Percentiles rank a stretch among this genome's conserved stretches.
These are phyloP conservation scores for Drosophila mojavensis DNA, from an alignment of 1,140 invertebrate species.

Conservation along the genomic window DNA sequence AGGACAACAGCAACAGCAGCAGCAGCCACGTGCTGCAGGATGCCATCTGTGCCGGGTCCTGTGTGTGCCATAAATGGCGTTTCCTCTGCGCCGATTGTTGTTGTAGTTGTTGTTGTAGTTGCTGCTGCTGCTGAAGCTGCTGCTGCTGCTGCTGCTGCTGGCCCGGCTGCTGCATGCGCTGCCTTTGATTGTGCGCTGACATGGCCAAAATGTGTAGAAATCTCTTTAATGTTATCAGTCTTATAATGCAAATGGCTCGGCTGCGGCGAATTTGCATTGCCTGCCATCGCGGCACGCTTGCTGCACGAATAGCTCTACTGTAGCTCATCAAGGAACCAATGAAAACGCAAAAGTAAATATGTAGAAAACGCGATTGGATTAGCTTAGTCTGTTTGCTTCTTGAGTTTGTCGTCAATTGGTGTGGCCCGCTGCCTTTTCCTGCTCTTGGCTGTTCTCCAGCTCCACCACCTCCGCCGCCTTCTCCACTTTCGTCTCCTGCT, in stretches of 20 bases:
- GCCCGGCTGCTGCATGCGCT: constrained; percentile 23
- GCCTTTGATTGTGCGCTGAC: constrained; percentile 46
- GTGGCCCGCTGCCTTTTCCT: constrained; percentile 15
- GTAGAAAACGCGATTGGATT: constrained; percentile 73
- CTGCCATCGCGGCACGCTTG: constrained; percentile 34
- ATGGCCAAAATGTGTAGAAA: constrained; percentile 74
- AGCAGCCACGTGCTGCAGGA: constrained; percentile 55
- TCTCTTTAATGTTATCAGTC: constrained; percentile 84
- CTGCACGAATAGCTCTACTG: constrained; percentile 65
- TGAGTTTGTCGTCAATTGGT: constrained; percentile 45
- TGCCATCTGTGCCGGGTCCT: constrained; percentile 8
- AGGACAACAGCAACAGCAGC: constrained; percentile 57
- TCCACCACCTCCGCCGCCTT: not conserved
- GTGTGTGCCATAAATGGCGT: constrained; percentile 38
- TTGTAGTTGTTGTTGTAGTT: constrained; percentile 25
- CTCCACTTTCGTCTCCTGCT: not conserved
- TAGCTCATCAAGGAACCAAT: constrained; percentile 71
- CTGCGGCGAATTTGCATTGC: constrained; percentile 35
- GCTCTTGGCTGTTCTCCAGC: not conserved
- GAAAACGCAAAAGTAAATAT: constrained; percentile 74
- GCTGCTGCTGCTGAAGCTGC: constrained; percentile 8
- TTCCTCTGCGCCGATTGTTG: constrained; percentile 24
- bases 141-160: constrained; percentile 1
- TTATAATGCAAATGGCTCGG: constrained; percentile 83
- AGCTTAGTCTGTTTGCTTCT: constrained; percentile 56